These are phyloP conservation scores for Steinernema scapterisci DNA, from an alignment of 2,888 invertebrate genomes.

Conservation along the genomic window DNA sequence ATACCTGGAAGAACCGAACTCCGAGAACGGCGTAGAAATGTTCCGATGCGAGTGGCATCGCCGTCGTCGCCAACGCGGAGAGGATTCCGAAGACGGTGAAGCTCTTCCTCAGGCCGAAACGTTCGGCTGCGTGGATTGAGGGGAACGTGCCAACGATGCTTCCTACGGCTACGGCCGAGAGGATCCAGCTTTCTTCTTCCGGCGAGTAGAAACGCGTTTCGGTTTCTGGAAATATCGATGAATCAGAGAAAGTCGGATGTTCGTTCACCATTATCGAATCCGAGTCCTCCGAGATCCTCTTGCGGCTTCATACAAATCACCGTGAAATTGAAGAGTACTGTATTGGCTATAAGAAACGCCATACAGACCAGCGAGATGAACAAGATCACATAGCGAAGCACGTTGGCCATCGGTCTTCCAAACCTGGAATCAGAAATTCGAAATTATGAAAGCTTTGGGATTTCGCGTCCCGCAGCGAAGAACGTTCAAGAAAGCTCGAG, in stretches of 20 bases:
- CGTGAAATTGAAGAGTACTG: slow-evolving; percentile 36
- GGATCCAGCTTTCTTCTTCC: slow-evolving; percentile 34
- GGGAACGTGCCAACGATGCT: slow-evolving; percentile 34
- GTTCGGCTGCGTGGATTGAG: slow-evolving; percentile 16
- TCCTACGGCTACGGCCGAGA: slow-evolving; percentile 32
- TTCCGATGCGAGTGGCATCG: neutral
- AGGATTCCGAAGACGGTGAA: slow-evolving; percentile 5
- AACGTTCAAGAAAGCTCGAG: too few species aligned
- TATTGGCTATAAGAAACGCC: slow-evolving; percentile 26
- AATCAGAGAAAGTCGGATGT: neutral
- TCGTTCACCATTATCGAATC: neutral
- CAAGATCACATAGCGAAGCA: slow-evolving; percentile 12
- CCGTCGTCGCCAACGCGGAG: neutral
- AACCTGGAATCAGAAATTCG: neutral
- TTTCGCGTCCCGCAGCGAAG: too few species aligned
- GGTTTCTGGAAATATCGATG: neutral
- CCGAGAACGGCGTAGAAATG: slow-evolving; percentile 11
- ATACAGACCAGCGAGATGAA: slow-evolving; percentile 28
- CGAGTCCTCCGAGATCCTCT: neutral
- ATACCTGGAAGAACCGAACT: slow-evolving; percentile 12
- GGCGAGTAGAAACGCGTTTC: slow-evolving; percentile 19
- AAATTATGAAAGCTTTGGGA: neutral
- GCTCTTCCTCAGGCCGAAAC: slow-evolving; percentile 20
- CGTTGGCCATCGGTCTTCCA: slow-evolving; percentile 26
- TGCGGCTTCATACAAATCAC: slow-evolving; percentile 36